These are phyloP conservation scores for Bubo bubo DNA, from an alignment of 2,113 vertebrate species.

Conservation along the genomic window DNA sequence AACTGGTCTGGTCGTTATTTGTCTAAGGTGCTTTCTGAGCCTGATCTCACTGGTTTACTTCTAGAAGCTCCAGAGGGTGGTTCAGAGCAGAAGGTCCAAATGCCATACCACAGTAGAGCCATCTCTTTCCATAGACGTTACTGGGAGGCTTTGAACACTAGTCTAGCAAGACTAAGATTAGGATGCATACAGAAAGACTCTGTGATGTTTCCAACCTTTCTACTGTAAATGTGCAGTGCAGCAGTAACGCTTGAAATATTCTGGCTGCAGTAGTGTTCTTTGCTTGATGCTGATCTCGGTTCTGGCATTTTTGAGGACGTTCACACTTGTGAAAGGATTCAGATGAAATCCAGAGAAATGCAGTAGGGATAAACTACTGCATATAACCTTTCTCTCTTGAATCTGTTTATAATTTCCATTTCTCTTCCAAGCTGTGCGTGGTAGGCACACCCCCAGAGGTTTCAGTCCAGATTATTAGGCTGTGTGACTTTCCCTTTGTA, in stretches of 20 bases:
- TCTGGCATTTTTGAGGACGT: neutral
- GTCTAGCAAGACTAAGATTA: neutral
- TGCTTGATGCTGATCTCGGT: neutral
- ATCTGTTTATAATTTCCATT: neutral
- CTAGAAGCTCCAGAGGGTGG: neutral
- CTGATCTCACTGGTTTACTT: neutral
- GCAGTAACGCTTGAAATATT: neutral
- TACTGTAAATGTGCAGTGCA: neutral
- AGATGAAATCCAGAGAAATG: neutral
- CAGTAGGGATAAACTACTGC: neutral
- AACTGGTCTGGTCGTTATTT: neutral
- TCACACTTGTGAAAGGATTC: neutral
- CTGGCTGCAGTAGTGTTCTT: neutral
- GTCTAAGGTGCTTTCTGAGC: neutral
- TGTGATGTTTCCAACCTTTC: neutral
- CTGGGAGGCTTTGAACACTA: neutral
- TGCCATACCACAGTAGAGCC: neutral
- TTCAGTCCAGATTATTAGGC: neutral
- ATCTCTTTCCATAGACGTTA: neutral
- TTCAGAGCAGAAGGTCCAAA: neutral
- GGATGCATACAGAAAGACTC: neutral
- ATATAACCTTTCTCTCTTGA: neutral
- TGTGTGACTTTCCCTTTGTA: neutral
- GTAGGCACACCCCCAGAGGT: neutral
- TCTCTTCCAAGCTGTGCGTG: neutral